Evolutionary conservation across 2,113 vertebrate genomes (phyloP), one percentile per base, ranked within the genome.

Genomic region (Plotosus lineatus): DNA sequence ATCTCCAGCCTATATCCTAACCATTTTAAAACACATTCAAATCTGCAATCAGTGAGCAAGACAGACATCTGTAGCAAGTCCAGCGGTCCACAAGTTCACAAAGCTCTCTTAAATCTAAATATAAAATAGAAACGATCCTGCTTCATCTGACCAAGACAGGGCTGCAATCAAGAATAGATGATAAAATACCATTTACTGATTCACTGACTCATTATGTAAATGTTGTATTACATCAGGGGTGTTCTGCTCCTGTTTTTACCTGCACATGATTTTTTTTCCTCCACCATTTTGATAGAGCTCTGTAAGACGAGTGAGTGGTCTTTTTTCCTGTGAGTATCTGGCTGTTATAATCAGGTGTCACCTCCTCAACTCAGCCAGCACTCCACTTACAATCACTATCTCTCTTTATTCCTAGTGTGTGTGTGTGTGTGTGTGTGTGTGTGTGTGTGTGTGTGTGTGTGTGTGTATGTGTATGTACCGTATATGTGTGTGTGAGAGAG

Each of bases 171-270:
- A 33, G 42, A 48, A 42, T 0, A 31, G 40, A 63, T 77, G 75
- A 63, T 28, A 72, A 63, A 79, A 68, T 69, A 53, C 33, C 77
- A 69, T 79, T 79, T 79, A 68, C 50, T 53, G 48, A 50, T 65
- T 68, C 77, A 31, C 36, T 69, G 44, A 55, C 38, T 71, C 55
- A 74, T 63, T 74, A 48, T 80, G 69, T 38, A 69, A 77, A 55
- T 65, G 19, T 48, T 55, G 63, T 28, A 69, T 21, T 69, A 79
- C 69, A 79, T 79, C 63, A 79, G 33, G 36, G 26, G 31, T 68
- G 36, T 14, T 51, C 26, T 73, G 38, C 56, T 48, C 2, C 21
- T 12, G n/a, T 33, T 55, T 53, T 79, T 38, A 28, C 5, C 17
- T 44, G 74, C 11, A n/a, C 11, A n/a, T 23, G 74, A 58, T 36